Evolutionary conservation across 2,113 vertebrate species (phyloP).

Genomic region (Entelurus aequoreus): DNA sequence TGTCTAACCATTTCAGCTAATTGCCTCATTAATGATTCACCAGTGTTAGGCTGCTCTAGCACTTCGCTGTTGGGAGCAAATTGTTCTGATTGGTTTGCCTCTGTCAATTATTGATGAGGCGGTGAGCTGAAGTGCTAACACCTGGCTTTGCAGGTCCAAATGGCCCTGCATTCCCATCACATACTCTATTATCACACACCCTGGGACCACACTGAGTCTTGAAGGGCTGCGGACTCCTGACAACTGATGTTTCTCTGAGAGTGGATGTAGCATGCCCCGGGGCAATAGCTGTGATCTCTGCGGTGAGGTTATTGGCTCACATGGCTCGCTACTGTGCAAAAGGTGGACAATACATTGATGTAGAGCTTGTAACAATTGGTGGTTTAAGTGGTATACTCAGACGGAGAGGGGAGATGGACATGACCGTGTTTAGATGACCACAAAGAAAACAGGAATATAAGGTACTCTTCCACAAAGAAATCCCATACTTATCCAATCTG

Average conservation of each 20-base stretch:
- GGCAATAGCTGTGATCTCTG: slow-evolving; percentile 46
- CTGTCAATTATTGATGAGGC: slow-evolving; percentile 80
- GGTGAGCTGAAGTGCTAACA: slow-evolving; percentile 74
- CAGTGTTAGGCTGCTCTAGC: slow-evolving; percentile 71
- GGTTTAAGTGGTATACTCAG: neutral
- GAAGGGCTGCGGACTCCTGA: slow-evolving; percentile 33
- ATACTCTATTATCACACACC: slow-evolving; percentile 56
- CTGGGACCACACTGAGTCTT: slow-evolving; percentile 45
- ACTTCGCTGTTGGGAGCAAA: slow-evolving; percentile 76
- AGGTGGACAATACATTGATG: slow-evolving; percentile 26
- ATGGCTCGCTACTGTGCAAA: slow-evolving; percentile 29
- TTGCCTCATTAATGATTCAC: slow-evolving; percentile 81
- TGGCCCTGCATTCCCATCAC: slow-evolving; percentile 59
- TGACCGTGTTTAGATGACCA: neutral
- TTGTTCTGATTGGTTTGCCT: slow-evolving; percentile 79
- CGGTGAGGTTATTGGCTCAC: slow-evolving; percentile 44
- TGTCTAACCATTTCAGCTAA: slow-evolving; percentile 76
- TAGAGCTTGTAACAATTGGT: slow-evolving; percentile 11
- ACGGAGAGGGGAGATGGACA: slow-evolving; percentile 1
- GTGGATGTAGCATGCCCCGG: slow-evolving; percentile 41
- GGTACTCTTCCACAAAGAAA: neutral
- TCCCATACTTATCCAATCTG: too few species aligned
- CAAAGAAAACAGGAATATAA: neutral
- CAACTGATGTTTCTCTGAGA: slow-evolving; percentile 32
- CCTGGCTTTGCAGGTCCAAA: slow-evolving; percentile 71